Conservation (phyloP, 2,113 vertebrate genomes). For the Machaerirhynchus nigripectus region DNA sequence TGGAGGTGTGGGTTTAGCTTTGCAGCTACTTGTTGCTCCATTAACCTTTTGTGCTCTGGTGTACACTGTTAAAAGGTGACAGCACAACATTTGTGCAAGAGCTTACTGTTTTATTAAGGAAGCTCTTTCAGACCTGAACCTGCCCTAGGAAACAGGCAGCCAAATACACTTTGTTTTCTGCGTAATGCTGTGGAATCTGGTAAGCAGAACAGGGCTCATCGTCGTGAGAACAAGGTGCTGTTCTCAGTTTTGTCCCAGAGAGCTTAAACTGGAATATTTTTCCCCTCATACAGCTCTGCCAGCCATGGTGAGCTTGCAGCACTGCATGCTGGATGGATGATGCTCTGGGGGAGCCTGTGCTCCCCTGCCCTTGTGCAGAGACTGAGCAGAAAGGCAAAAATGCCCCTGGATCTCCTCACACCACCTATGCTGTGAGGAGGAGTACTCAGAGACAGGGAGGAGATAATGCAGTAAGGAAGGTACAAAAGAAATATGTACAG, state of each 20-base stretch:
- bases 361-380: background rate
- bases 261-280: background rate
- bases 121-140: background rate
- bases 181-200: background rate
- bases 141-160: background rate
- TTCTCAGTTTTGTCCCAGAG: background rate
- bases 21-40: background rate
- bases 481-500: background rate
- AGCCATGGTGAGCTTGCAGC: background rate
- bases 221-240: accelerated
- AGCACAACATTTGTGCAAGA: background rate
- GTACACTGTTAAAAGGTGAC: background rate
- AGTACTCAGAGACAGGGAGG: background rate
- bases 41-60: background rate
- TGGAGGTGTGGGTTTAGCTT: background rate
- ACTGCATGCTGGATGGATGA: no score
- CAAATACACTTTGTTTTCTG: background rate
- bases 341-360: background rate
- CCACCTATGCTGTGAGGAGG: accelerated
- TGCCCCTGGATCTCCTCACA: background rate
- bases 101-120: background rate
- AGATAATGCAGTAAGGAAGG: background rate
- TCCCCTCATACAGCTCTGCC: background rate
- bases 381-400: background rate
- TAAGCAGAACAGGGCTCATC: background rate